Evolutionary conservation across 2,113 vertebrate species (phyloP).

Genomic region (Channa maculata): DNA sequence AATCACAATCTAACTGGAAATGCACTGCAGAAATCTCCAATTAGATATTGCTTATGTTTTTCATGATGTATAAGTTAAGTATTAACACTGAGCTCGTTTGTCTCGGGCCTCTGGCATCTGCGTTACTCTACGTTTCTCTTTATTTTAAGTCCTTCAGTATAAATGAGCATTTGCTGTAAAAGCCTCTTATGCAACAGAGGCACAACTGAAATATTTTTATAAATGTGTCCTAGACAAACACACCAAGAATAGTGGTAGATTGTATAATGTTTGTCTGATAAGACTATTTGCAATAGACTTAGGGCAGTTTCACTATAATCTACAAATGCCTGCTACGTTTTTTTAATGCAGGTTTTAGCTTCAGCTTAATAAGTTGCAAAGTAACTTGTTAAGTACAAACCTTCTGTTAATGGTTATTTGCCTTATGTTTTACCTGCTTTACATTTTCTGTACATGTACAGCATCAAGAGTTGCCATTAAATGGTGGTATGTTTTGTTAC

Average conservation of each 20-base stretch:
- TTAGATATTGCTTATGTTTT: too few relatives aligned
- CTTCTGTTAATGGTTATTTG: background rate
- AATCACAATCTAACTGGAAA: too few relatives aligned
- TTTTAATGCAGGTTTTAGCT: background rate
- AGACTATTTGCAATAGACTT: background rate
- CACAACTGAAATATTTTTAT: background rate
- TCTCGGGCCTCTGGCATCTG: background rate
- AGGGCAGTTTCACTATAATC: background rate
- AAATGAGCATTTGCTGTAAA: background rate
- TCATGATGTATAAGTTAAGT: background rate
- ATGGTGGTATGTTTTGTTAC: conserved; percentile 21
- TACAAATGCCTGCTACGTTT: background rate
- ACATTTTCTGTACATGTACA: background rate
- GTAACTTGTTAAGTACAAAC: too few relatives aligned
- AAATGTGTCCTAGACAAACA: background rate
- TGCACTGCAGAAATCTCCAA: too few relatives aligned
- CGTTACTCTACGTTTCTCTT: conserved; percentile 9
- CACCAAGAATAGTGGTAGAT: background rate
- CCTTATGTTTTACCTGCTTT: background rate
- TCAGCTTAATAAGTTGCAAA: too few relatives aligned
- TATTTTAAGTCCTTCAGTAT: background rate
- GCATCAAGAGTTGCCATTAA: background rate
- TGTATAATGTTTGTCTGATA: background rate
- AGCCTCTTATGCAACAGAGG: background rate
- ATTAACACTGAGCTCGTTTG: conserved; percentile 18